A percentile compares a stretch with the other conserved stretches of the same genome.
Conservation (phyloP, 1,140 invertebrate species). For the Lysiphlebus fabarum region DNA sequence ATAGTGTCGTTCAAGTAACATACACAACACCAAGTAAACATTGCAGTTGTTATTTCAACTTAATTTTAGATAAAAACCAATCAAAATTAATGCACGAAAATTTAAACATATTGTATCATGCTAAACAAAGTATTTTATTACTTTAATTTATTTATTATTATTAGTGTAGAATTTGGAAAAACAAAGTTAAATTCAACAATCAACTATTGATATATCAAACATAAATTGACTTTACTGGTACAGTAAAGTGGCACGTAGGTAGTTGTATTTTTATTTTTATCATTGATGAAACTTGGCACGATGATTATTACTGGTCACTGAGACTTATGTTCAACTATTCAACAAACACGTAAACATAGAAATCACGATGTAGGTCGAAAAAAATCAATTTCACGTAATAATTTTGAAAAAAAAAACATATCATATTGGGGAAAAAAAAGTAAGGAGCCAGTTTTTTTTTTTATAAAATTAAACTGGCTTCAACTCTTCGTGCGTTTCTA, state of each 20-base stretch:
- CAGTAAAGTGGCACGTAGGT: neutral
- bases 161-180: neutral
- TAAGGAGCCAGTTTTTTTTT: too few species aligned
- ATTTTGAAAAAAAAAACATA: too few species aligned
- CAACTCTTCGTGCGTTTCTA: neutral
- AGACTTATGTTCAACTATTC: neutral
- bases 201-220: too few species aligned
- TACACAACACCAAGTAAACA: too few species aligned
- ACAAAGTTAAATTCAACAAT: neutral
- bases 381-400: too few species aligned
- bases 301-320: neutral
- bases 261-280: neutral
- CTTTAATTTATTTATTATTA: neutral
- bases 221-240: too few species aligned
- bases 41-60: constrained; percentile 7
- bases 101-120: neutral
- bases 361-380: too few species aligned
- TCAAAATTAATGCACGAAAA: neutral
- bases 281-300: neutral
- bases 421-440: too few species aligned
- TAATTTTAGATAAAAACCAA: constrained; percentile 12
- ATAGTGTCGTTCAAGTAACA: constrained; percentile 14
- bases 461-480: too few species aligned
- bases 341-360: too few species aligned
- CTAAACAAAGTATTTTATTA: neutral